phyloP scores from a whole-genome alignment of 2,113 vertebrate species.

The Tragelaphus strepsiceros region DNA sequence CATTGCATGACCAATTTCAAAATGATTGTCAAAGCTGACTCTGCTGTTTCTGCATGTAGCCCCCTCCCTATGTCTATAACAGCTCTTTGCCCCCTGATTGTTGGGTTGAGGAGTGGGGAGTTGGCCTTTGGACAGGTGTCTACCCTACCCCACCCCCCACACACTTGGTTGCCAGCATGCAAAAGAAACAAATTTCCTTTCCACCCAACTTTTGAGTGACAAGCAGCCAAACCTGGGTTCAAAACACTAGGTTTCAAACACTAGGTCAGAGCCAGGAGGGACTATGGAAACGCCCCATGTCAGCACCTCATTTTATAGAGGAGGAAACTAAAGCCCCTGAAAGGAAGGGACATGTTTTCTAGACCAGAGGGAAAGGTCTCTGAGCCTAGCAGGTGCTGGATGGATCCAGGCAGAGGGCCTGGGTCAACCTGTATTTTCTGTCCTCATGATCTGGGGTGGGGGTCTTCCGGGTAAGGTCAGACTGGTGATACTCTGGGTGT shows the following conservation, averaged over 20 bases:
- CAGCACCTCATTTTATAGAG: background rate
- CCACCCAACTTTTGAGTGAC: background rate
- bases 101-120: background rate
- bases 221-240: background rate
- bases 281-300: background rate
- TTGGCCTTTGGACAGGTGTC: background rate
- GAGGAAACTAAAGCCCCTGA: background rate
- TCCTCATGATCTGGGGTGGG: too few species aligned
- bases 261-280: background rate
- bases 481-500: background rate
- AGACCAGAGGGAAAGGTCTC: background rate
- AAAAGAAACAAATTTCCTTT: background rate
- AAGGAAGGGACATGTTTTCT: background rate
- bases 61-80: background rate
- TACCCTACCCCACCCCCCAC: accelerated
- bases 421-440: background rate
- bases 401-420: background rate
- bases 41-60: background rate
- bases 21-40: background rate
- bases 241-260: background rate
- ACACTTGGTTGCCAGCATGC: background rate
- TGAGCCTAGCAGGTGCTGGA: accelerated
- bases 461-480: background rate
- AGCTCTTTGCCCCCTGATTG: background rate
- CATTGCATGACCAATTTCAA: background rate